These are phyloP conservation scores for Seira sanloemensis DNA, from an alignment of 2,888 invertebrate genomes.

Conservation along the genomic window DNA sequence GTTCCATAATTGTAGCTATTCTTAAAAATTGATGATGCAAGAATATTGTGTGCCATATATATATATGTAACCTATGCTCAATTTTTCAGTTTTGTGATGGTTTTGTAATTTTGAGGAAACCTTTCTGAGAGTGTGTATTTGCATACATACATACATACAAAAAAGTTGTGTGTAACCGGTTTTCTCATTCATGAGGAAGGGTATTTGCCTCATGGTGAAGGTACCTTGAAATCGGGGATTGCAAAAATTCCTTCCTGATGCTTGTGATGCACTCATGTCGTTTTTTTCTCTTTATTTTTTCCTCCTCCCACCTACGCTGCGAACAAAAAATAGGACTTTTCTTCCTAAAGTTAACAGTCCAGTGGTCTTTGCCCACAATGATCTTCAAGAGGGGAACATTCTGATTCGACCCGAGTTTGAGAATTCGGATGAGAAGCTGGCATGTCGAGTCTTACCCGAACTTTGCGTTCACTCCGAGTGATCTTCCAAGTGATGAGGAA, in stretches of 20 bases:
- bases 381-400: constrained; percentile 92
- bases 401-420: constrained; percentile 78
- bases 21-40: too few relatives aligned
- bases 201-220: constrained; percentile 47
- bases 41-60: neutral
- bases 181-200: constrained; percentile 53
- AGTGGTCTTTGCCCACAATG: constrained; percentile 96
- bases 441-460: constrained; percentile 86
- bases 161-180: constrained; percentile 42
- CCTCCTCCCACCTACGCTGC: constrained; percentile 48
- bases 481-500: constrained; percentile 87
- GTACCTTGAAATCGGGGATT: constrained; percentile 53
- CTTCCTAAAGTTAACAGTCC: constrained; percentile 81
- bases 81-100: constrained; percentile 44
- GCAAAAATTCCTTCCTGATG: neutral
- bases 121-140: too few relatives aligned
- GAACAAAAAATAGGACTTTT: constrained; percentile 77
- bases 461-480: constrained; percentile 82
- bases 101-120: constrained; percentile 46
- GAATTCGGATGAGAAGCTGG: constrained; percentile 77
- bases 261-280: constrained; percentile 18
- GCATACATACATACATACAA: constrained; percentile 41
- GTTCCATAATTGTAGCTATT: neutral
- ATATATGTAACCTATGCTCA: constrained; percentile 45
- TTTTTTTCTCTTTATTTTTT: constrained; percentile 30